Percentiles rank a stretch among this genome's conserved stretches.
Conservation (phyloP, 2,113 vertebrate genomes). For the Amia ocellicauda region DNA sequence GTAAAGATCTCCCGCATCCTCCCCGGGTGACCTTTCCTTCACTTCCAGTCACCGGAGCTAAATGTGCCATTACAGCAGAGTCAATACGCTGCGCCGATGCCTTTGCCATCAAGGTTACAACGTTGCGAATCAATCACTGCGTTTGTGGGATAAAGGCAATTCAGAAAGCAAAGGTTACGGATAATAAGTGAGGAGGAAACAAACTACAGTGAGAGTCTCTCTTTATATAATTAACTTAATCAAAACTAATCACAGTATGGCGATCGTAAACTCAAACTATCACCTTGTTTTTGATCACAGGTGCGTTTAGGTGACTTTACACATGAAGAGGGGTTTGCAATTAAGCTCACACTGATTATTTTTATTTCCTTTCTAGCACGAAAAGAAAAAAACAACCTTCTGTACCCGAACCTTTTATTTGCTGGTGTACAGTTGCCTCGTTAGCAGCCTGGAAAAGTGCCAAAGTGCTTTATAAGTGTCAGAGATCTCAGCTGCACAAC, state of each 20-base stretch:
- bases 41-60: slow-evolving; percentile 58
- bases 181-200: background rate
- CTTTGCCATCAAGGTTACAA: slow-evolving; percentile 73
- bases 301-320: slow-evolving; percentile 64
- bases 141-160: slow-evolving; percentile 33
- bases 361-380: slow-evolving; percentile 44
- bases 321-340: slow-evolving; percentile 35
- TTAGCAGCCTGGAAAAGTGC: background rate
- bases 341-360: no score
- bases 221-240: no score
- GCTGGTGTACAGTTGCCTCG: slow-evolving; percentile 19
- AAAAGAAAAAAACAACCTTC: background rate
- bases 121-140: slow-evolving; percentile 68
- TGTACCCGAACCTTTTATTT: slow-evolving; percentile 10
- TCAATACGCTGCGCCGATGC: slow-evolving; percentile 68
- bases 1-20: slow-evolving; percentile 28
- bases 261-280: slow-evolving; percentile 54
- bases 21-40: slow-evolving; percentile 46
- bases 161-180: background rate
- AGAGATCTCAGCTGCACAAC: slow-evolving; percentile 29
- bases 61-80: slow-evolving; percentile 57
- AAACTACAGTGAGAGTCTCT: no score
- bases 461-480: slow-evolving; percentile 25
- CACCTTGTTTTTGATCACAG: slow-evolving; percentile 55
- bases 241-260: no score